These are phyloP conservation scores for Gnatocerus cornutus DNA, from an alignment of 2,888 invertebrate species.

Conservation along the genomic window DNA sequence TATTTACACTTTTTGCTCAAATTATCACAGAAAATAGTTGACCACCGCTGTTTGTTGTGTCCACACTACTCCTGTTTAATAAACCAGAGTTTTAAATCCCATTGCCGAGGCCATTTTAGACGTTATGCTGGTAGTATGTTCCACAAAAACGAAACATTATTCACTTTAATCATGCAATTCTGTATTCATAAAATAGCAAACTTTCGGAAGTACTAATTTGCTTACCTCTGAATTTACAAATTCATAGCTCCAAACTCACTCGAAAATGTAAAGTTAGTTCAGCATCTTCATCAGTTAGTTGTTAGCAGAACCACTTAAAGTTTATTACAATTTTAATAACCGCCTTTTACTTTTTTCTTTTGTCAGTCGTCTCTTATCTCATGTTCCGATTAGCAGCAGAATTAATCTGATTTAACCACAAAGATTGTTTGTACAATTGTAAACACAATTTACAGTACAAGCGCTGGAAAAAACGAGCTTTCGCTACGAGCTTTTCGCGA, in stretches of 20 bases:
- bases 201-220: constrained; percentile 1
- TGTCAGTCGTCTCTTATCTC: background rate
- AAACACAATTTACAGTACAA: too few species aligned
- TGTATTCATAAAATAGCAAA: background rate
- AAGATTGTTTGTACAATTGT: too few species aligned
- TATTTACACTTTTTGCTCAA: background rate
- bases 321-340: background rate
- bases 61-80: too few species aligned
- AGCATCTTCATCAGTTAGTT: constrained; percentile 3
- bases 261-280: constrained; percentile 4
- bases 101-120: too few species aligned
- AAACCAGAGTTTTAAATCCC: too few species aligned
- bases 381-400: background rate
- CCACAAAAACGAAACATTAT: background rate
- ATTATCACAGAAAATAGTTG: too few species aligned
- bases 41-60: too few species aligned
- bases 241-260: constrained; percentile 4
- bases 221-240: constrained; percentile 8
- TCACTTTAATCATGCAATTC: constrained; percentile 1
- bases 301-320: constrained; percentile 1
- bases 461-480: too few species aligned
- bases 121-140: background rate
- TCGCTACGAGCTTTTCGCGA: too few species aligned
- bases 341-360: background rate
- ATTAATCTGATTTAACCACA: too few species aligned